Evolutionary conservation across 2,113 vertebrate species (phyloP), one percentile per base, ranked within the genome.

Genomic region (Hucho hucho): DNA sequence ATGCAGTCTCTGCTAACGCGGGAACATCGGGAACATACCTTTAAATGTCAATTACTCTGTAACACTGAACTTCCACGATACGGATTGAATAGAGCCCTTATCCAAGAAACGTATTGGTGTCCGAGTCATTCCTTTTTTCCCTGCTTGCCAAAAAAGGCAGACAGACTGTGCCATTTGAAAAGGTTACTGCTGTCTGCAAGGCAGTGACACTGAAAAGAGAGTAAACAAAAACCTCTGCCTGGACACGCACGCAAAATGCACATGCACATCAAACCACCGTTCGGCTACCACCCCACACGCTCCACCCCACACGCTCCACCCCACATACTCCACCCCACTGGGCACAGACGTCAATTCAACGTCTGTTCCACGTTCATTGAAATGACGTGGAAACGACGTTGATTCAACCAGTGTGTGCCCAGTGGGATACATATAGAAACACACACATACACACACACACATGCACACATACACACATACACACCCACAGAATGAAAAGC

Each of bases 91-190:
- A 43, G 37, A 43, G 37, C 37, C 37, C 37, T 43, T 43, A 43
- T 78, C 75, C 70, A 64, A 75, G 79, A 84, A 47, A 78, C 76
- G 79, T 64, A 80, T 43, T 85, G 87, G 85, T 68, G 66, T 81
- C 68, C 78, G 81, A 82, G 71, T 86, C 73, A 53, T 81, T 84
- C 87, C 81, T 81, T 76, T 81, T 79, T 69, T 64, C 80, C 78
- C 26, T 72, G 82, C 72, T 80, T 87, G 77, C 87, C 86, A 87
- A 81, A 74, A 85, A 79, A 83, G 49, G 12, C 70, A 82, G 84
- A 82, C 89, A 90, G 88, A 80, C 70, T 71, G 85, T 90, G 84
- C 85, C 87, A 90, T 92, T 92, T 91, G 20, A 11, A 87, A 92
- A 90, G 89, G 87, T 88, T 89, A 89, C 74, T 25, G 43, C 43